Evolutionary conservation across 1,140 invertebrate species (phyloP), one percentile per base, ranked within the genome.

Genomic region (Bombus difficillimus): DNA sequence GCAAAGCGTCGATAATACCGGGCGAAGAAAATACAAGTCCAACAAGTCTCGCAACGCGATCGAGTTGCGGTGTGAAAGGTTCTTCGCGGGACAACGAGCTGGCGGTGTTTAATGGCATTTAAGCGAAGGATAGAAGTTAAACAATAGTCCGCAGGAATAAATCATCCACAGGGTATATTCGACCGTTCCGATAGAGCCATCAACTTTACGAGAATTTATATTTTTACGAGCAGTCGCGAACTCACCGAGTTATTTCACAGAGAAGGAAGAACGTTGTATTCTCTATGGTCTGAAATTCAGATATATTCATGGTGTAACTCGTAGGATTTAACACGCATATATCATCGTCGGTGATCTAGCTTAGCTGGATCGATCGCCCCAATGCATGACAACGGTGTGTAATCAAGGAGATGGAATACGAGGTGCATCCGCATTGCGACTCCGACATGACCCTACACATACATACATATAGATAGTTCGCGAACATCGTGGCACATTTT

Each of bases 31-130:
- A 83, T 83, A 75, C 81, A n/a, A 68, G 81, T 74, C 41, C 28
- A 53, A 62, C 68, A 18, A 43, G 74, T 68, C 68, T 64, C 41
- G 71, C 22, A 28, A 53, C 47, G 68, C 28, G 79, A 77, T 68
- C 81, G 28, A 32, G 73, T 37, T 15, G 25, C 72, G 47, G 81
- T 74, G 81, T 83, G 81, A 83, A 83, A 77, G 81, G 81, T 77
- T 83, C 73, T 62, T 59, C 13, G 15, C 34, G 25, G 43, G 37
- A 37, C 32, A 41, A 64, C 59, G 32, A 53, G 41, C 53, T 28
- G 28, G 3, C 80, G 71, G 39, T 77, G 74, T 68, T 76, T 77
- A 66, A 41, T 83, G 81, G 43, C 81, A 83, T 83, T 83, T 77
- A 77, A 74, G 18, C 80, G 71, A 77, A 76, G 37, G 43, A 77